Evolutionary conservation across 2,113 vertebrate genomes (phyloP), one percentile per base, ranked within the genome.

Genomic region (Dromiciops gliroides): DNA sequence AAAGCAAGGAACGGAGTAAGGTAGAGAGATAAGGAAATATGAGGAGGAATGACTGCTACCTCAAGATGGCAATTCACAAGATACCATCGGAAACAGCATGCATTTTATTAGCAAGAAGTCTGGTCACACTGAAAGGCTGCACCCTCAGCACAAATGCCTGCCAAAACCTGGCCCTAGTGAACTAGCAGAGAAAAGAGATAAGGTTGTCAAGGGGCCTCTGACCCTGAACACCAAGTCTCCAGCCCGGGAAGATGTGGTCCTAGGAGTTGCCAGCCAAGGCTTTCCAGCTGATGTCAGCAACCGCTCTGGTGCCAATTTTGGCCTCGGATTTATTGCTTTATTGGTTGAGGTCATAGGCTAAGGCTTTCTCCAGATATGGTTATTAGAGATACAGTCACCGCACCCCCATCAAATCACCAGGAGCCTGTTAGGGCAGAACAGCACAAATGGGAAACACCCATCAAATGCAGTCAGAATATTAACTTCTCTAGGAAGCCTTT

Each of bases 401-500:
- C 91, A 92, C 94, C 93, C 94, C 92, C 51, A 23, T 92, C 95
- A 93, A 93, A 91, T 90, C 60, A 48, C 90, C 47, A 12, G 93
- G 95, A 96, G 96, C 96, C 97, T 97, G 96, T 53, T 88, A 95
- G 93, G 94, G 97, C 96, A 97, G 96, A 97, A 28, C 95, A 48
- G 93, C 94, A 96, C 96, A 95, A 96, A 94, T 95, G 97, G 96
- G 97, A 95, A 97, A 97, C 97, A 97, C 97, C 97, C 97, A 96
- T 97, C 97, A 97, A 95, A 95, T 97, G 96, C 96, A 89, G 96
- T 94, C 92, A 96, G 97, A 97, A 96, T 97, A 96, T 97, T 97
- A 97, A 96, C 97, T 97, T 96, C 94, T 56, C 96, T 91, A 48
- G 96, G 97, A 97, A 98, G 97, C 95, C 97, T 97, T 97, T 97